Evolutionary conservation across 2,888 invertebrate genomes (phyloP).

Genomic region (Peribatodes rhomboidaria): DNA sequence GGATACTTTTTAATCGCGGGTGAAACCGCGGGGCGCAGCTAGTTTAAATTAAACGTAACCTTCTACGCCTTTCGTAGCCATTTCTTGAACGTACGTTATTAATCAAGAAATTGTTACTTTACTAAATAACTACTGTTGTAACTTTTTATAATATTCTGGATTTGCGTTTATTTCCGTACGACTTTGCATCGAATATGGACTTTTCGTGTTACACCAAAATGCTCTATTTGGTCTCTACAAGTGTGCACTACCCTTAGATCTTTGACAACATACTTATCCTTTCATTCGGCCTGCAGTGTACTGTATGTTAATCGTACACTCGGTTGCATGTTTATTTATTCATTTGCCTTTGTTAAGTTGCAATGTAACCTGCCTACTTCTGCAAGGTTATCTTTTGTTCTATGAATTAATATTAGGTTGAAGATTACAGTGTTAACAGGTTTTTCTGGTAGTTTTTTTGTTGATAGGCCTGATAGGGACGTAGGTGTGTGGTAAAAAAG

Average conservation of each 20-base stretch:
- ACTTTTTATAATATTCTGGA: too few relatives aligned
- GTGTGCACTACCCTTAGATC: slow-evolving; percentile 13
- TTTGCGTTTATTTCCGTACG: too few relatives aligned
- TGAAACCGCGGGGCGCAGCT: too few relatives aligned
- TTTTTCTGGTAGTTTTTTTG: slow-evolving; percentile 39
- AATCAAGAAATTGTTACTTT: too few relatives aligned
- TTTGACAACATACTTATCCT: slow-evolving; percentile 22
- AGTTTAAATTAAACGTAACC: too few relatives aligned
- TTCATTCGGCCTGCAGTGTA: slow-evolving; percentile 24
- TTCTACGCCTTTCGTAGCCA: too few relatives aligned
- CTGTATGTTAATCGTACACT: slow-evolving; percentile 40
- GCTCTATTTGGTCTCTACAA: background rate
- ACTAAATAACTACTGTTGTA: too few relatives aligned
- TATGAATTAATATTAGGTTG: slow-evolving; percentile 51
- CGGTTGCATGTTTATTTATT: slow-evolving; percentile 59
- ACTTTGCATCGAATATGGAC: too few relatives aligned
- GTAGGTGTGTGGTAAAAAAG: slow-evolving; percentile 14
- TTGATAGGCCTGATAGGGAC: slow-evolving; percentile 3
- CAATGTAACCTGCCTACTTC: slow-evolving; percentile 42
- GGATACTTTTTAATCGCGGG: too few relatives aligned
- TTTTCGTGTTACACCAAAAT: background rate
- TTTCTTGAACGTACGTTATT: too few relatives aligned
- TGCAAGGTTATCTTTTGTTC: slow-evolving; percentile 63
- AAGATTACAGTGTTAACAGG: slow-evolving; percentile 49
- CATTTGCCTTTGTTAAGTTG: slow-evolving; percentile 56